Evolutionary conservation across 2,797 vertebrate species (phyloP).

Genomic region (Danio tinwini): DNA sequence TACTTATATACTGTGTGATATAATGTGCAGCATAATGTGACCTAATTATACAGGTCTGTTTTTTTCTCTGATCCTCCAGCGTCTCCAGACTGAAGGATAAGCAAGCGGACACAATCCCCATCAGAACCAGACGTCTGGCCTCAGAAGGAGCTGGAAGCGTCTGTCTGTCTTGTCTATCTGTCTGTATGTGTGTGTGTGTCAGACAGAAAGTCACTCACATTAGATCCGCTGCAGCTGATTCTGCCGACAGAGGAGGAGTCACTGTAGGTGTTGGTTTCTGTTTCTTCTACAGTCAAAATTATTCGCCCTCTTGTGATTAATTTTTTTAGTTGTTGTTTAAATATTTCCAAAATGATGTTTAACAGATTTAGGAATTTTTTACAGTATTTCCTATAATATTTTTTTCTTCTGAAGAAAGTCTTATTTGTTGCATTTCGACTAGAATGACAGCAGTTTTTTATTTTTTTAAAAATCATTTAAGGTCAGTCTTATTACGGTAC

Average conservation of each 20-base stretch:
- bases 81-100: background rate
- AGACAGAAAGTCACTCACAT: background rate
- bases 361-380: too few species aligned
- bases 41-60: background rate
- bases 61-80: background rate
- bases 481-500: too few species aligned
- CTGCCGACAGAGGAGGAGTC: background rate
- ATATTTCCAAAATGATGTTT: too few species aligned
- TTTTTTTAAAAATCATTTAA: too few species aligned
- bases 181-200: background rate
- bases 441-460: too few species aligned
- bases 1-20: too few species aligned
- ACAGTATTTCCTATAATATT: too few species aligned
- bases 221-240: background rate
- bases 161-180: background rate
- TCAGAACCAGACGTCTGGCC: slow-evolving; percentile 31
- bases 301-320: too few species aligned
- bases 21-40: slow-evolving; percentile 1
- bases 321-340: too few species aligned
- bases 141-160: background rate
- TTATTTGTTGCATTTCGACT: too few species aligned
- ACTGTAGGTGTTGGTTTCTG: background rate
- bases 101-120: slow-evolving; percentile 3
- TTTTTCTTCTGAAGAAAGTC: too few species aligned
- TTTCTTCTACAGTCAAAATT: too few species aligned